Base-by-base conservation (phyloP, 2,888 invertebrate species). In the Eremobia ochroleuca region DNA sequence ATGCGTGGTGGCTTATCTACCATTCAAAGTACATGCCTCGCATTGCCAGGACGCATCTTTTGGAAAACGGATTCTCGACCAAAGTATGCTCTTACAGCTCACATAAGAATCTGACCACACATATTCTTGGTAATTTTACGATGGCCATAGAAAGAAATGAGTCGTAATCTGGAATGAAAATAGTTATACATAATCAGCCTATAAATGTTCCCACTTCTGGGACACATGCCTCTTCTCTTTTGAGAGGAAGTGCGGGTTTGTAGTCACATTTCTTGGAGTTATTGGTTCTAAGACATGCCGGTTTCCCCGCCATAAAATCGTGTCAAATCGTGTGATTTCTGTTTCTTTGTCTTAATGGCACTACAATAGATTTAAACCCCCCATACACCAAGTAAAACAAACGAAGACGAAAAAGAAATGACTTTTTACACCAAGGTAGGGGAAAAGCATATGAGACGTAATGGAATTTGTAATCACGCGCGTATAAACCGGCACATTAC, bases 401-500 rank as follows among this genome's bases (percentile, higher is more conserved):
- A 58, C 2, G 1, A 31, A 49, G 72, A 11, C 2, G 69, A 61
- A 18, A 49, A n/a, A 8, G 37, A 18, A 72, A 61, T 72, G 85
- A 75, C 62, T 80, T 72, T 4, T n/a, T 5, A 43, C 0, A 46
- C 69, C 34, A 31, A 9, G 59, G 76, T 80, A 74, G 55, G 72
- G 40, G 58, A 28, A 31, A 31, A 25, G 58, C 55, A 66, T 76
- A 72, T 66, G 79, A 82, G 65, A 76, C 70, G 77, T 87, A 83
- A 87, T 86, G 87, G 79, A 87, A 88, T 88, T 87, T 88, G 79
- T 83, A 87, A 87, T 86, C 83, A 88, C 83, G 76, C 65, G 59
- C 68, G 73, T 49, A 80, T 79, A 81, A 85, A 87, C 81, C 69
- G 61, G 77, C 85, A 79, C 79, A 80, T 79, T 81, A 83, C 62